Evolutionary conservation across 2,797 vertebrate species (phyloP).

Genomic region (Esox lucius): DNA sequence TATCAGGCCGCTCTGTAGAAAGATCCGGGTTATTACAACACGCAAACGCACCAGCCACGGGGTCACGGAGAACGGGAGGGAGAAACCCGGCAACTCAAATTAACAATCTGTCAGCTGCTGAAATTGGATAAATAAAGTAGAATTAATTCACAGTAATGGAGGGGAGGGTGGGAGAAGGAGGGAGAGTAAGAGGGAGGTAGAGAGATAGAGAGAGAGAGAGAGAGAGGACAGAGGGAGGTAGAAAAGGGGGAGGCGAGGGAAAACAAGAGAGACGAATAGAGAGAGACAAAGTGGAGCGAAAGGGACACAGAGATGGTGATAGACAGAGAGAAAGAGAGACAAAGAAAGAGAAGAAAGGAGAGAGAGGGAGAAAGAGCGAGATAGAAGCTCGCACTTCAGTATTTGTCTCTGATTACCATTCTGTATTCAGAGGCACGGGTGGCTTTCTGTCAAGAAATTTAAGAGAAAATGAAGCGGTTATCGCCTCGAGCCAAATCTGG

Average conservation of each 20-base stretch:
- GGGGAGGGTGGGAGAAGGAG: conserved; percentile 77
- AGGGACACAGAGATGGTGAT: too few relatives aligned
- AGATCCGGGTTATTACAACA: conserved; percentile 99
- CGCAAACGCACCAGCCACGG: conserved; percentile 95
- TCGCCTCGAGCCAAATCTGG: conserved; percentile 85
- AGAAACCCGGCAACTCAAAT: conserved; percentile 98
- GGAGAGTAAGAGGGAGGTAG: conserved; percentile 44
- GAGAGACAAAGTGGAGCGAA: background rate
- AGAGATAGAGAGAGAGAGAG: conserved; percentile 20
- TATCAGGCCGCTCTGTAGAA: conserved; percentile 99
- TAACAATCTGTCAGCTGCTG: conserved; percentile 99
- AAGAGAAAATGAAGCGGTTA: conserved; percentile 84
- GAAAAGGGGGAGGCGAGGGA: conserved; percentile 42
- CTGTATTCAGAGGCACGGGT: conserved; percentile 92
- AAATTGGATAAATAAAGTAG: conserved; percentile 99
- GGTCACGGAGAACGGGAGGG: conserved; percentile 96
- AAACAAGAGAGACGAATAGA: conserved; percentile 33
- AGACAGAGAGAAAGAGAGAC: conserved; percentile 46
- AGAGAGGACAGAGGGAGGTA: background rate
- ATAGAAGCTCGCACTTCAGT: conserved; percentile 77
- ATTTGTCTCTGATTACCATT: conserved; percentile 88
- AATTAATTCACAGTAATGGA: conserved; percentile 96
- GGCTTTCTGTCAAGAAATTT: conserved; percentile 85
- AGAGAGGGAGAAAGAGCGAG: conserved; percentile 28
- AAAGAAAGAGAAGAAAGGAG: conserved; percentile 39